Evolutionary conservation across 2,888 invertebrate genomes (phyloP), one percentile per base, ranked within the genome.

Genomic region (Lydus trimaculatus): DNA sequence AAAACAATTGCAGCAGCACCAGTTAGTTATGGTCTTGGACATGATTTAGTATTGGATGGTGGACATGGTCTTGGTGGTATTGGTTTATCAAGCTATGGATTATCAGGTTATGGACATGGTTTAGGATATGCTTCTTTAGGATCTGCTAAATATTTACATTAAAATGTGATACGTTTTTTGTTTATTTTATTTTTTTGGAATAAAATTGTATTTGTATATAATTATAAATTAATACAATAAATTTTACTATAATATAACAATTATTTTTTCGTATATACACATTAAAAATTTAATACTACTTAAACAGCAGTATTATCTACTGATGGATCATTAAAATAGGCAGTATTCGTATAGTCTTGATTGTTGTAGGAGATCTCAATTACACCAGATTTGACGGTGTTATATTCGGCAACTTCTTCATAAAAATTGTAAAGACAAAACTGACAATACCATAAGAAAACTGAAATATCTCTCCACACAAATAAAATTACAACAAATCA

Each of bases 391-490:
- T 78, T 78, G 1, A 80, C 78, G 7, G 77, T 72, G 61, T 81
- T 80, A 65, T 79, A 81, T 61, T 80, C 76, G 15, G 74, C 71
- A 6, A 82, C 66, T 74, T 82, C 82, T 61, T 70, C 69, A 66
- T 80, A 82, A 64, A 80, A 82, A 39, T 72, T 72, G 60, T 78
- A 78, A 64, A 81, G 74, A 64, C 78, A 78, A 58, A 76, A 75
- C 15, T 81, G 71, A 39, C 80, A 79, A 59, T 80, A 77, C 80
- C 81, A 81, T 61, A 80, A 66, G 28, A 78, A 56, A 48, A 75
- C 79, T 80, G 63, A 64, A 79, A 79, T 13, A 60, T 59, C 6
- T 33, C 33, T 13, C 6, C 11, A 17, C 43, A 43, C 25, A 52
- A 31, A 31, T 9, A 60, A 64, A 63, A 9, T 20, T 33, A 28